Conservation (phyloP, 2,888 invertebrate species). For the Erpobdella octoculata region DNA sequence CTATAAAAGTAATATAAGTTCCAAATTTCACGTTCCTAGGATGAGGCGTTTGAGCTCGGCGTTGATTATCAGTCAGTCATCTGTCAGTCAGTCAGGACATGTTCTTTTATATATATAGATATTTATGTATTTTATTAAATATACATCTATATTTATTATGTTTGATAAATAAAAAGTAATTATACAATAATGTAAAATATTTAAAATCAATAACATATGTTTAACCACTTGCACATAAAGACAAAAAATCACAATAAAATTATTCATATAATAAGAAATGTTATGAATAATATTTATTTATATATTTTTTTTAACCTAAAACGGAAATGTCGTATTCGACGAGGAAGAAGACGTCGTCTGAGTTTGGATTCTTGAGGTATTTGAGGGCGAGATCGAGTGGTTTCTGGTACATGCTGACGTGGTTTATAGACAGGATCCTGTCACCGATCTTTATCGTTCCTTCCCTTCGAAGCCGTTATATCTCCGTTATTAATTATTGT, state of each 20-base stretch:
- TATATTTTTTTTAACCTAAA: conserved; percentile 32
- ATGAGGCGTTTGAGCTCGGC: too few species aligned
- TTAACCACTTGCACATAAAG: background rate
- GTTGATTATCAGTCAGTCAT: too few species aligned
- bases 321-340: conserved; percentile 76
- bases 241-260: background rate
- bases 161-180: background rate
- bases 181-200: background rate
- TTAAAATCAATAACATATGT: background rate
- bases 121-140: background rate
- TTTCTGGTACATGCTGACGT: conserved; percentile 64
- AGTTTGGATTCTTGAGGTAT: conserved; percentile 57
- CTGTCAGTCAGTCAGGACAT: too few species aligned
- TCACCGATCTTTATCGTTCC: conserved; percentile 84
- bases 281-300: background rate
- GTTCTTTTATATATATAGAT: too few species aligned
- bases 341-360: conserved; percentile 66
- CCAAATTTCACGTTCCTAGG: too few species aligned
- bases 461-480: conserved; percentile 58
- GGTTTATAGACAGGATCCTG: conserved; percentile 75
- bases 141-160: background rate
- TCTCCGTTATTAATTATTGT: too few species aligned
- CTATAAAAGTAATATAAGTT: too few species aligned
- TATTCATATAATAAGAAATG: background rate
- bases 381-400: conserved; percentile 74